A percentile compares a stretch with the other conserved stretches of the same genome.
These are phyloP conservation scores for Mycetomoellerius zeteki DNA, from an alignment of 1,140 invertebrate genomes.

Conservation along the genomic window DNA sequence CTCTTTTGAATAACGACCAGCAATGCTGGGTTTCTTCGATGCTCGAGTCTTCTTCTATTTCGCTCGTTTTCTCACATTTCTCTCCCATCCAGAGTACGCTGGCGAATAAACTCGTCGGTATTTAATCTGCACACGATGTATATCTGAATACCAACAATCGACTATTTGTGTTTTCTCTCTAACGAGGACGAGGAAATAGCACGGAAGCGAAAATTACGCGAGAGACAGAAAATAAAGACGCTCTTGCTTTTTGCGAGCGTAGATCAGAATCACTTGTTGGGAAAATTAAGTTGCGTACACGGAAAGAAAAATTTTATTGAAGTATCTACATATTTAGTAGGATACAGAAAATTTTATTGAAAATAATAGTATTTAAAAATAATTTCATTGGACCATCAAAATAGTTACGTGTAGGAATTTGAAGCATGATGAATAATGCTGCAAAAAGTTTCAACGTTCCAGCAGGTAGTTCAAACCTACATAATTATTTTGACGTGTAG, in stretches of 20 bases:
- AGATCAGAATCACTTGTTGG: background rate
- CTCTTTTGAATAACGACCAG: constrained; percentile 14
- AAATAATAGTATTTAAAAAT: too few species aligned
- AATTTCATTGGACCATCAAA: too few species aligned
- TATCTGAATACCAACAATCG: constrained; percentile 9
- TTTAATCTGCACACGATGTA: constrained; percentile 18
- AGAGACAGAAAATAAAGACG: background rate
- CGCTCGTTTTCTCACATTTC: background rate
- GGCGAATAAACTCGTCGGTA: background rate
- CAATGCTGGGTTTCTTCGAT: constrained; percentile 28
- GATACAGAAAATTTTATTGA: too few species aligned
- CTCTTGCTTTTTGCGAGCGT: background rate
- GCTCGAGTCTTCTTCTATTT: constrained; percentile 30
- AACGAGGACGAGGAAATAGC: background rate
- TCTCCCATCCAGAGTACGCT: background rate
- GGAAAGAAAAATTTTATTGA: too few species aligned
- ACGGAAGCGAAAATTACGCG: constrained; percentile 11
- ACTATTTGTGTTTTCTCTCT: background rate
- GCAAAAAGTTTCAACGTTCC: too few species aligned
- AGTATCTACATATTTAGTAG: too few species aligned
- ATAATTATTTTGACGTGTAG: too few species aligned
- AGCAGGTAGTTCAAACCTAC: too few species aligned
- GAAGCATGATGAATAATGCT: too few species aligned
- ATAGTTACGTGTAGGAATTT: too few species aligned
- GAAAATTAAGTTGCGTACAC: background rate